These are phyloP conservation scores for Merops nubicus DNA, from an alignment of 2,113 vertebrate genomes.

Conservation along the genomic window DNA sequence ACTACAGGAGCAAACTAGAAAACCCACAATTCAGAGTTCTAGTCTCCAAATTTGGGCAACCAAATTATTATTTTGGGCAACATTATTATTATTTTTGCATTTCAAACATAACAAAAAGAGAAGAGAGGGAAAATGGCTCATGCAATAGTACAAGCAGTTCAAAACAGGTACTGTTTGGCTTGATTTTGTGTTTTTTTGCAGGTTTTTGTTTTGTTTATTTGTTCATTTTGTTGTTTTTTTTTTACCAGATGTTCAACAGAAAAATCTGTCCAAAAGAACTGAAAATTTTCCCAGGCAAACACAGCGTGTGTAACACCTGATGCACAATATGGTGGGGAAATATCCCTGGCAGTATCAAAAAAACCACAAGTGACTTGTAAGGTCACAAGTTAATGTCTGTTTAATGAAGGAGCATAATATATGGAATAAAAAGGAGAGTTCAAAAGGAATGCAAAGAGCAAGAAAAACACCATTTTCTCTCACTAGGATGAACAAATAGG, in stretches of 20 bases:
- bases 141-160: not conserved
- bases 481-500: not conserved
- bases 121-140: not conserved
- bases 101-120: not conserved
- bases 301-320: not conserved
- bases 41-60: not conserved
- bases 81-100: accelerated
- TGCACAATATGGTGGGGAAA: not conserved
- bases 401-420: not conserved
- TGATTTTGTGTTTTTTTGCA: too few species aligned
- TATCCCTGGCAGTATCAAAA: not conserved
- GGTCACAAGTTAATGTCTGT: not conserved
- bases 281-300: not conserved
- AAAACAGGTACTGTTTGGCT: not conserved
- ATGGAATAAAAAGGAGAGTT: not conserved
- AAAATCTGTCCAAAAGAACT: not conserved
- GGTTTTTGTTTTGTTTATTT: too few species aligned
- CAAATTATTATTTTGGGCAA: not conserved
- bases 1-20: not conserved
- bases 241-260: not conserved
- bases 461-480: not conserved
- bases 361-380: not conserved
- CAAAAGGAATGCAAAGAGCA: not conserved
- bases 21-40: not conserved
- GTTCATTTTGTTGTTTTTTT: too few species aligned